These are phyloP conservation scores for Oligia latruncula DNA, from an alignment of 2,888 invertebrate species.

Conservation along the genomic window DNA sequence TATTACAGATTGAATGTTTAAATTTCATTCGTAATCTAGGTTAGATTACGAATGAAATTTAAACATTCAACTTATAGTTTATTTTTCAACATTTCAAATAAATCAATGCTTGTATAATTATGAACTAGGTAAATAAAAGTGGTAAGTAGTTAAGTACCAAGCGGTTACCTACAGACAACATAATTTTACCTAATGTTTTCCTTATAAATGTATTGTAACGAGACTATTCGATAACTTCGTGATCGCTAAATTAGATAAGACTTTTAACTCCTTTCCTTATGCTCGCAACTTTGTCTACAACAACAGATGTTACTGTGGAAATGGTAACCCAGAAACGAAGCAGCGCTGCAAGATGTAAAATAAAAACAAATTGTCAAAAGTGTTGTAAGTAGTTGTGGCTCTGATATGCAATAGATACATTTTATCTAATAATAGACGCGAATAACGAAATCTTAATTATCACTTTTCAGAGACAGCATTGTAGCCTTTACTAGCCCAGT, in stretches of 20 bases:
- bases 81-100: not conserved
- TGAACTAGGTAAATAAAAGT: not conserved
- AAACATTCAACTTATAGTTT: no score
- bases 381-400: conserved; percentile 10
- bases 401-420: conserved; percentile 16
- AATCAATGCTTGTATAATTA: not conserved
- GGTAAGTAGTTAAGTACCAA: not conserved
- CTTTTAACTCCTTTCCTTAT: conserved; percentile 12
- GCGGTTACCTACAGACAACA: not conserved
- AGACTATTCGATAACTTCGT: conserved; percentile 7
- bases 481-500: not conserved
- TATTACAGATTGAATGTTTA: not conserved
- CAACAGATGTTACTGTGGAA: conserved; percentile 9
- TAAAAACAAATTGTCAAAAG: conserved; percentile 21
- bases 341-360: conserved; percentile 7
- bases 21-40: not conserved
- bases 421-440: conserved; percentile 4
- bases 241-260: conserved; percentile 5
- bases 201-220: not conserved
- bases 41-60: no score
- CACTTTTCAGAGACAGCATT: not conserved
- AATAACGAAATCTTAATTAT: conserved; percentile 14
- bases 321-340: conserved; percentile 25
- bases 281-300: not conserved
- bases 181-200: conserved; percentile 12